Base-by-base conservation (phyloP, 2,113 vertebrate species). In the Anarhynchus alexandrinus region DNA sequence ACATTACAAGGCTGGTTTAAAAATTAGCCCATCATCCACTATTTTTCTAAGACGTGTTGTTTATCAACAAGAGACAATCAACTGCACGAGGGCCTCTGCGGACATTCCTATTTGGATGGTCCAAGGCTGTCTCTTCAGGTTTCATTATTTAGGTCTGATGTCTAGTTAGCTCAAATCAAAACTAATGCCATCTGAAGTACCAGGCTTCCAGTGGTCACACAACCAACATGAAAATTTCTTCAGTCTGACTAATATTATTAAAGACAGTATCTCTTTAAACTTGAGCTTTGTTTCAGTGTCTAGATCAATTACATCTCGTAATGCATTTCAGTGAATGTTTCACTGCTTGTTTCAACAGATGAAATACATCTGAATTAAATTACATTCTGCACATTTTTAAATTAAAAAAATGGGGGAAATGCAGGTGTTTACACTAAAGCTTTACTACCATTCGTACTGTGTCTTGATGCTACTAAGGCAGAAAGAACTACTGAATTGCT, bases 161-260 rank as follows among this genome's bases (percentile, higher is more conserved):
- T 96, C 96, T 96, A 94, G 94, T 98, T 98, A 98, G 91, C 94
- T 97, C 95, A 95, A 98, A 98, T 98, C 96, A 98, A 96, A 98
- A 96, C 92, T 97, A 98, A 98, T 98, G 70, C 91, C 93, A 65
- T 98, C 92, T 98, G 97, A 98, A 98, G 95, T 96, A 97, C 94
- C 91, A 94, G 96, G 88, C 93, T 98, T 98, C 94, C 82, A 6
- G 83, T 98, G 95, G 92, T 96, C 95, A 97, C 90, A 97, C 70
- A 97, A 77, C 95, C 87, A 96, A 95, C 92, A 94, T 78, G 92
- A 95, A 93, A 82, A 94, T 97, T 97, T 97, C 79, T 96, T 94
- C 96, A 88, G 59, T 79, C 77, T 97, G 92, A 96, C 73, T 96
- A 34, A 93, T 96, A 94, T 96, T 97, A 88, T 93, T 95, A 87